Evolutionary conservation across 2,797 vertebrate species (phyloP).

Genomic region (Nannoperca australis): DNA sequence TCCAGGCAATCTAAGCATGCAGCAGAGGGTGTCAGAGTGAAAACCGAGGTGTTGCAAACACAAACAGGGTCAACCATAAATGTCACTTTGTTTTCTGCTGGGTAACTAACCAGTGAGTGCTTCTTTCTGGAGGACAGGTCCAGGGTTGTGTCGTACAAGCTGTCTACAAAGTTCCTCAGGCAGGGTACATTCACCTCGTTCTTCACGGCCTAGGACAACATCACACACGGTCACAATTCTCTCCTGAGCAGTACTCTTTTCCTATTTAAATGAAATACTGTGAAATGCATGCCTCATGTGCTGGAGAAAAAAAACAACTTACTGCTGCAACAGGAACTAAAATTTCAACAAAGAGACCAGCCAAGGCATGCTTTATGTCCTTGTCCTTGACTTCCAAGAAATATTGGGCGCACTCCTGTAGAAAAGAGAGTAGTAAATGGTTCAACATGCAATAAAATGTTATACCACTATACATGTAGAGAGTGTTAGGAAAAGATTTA

Average conservation of each 20-base stretch:
- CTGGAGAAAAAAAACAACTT: slow-evolving; percentile 75
- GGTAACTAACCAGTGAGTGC: slow-evolving; percentile 93
- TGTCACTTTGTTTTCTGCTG: slow-evolving; percentile 25
- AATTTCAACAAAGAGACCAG: slow-evolving; percentile 98
- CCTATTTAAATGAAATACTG: neutral
- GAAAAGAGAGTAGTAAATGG: slow-evolving; percentile 26
- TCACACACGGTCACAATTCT: slow-evolving; percentile 12
- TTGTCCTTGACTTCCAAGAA: slow-evolving; percentile 99
- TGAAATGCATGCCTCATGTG: neutral
- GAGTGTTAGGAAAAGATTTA: neutral
- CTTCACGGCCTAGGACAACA: slow-evolving; percentile 91
- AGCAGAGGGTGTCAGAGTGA: slow-evolving; percentile 27
- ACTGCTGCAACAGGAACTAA: slow-evolving; percentile 97
- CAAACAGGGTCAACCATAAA: slow-evolving; percentile 28
- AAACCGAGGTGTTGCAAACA: slow-evolving; percentile 27
- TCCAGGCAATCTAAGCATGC: slow-evolving; percentile 33
- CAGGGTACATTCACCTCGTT: slow-evolving; percentile 99
- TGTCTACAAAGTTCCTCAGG: slow-evolving; percentile 98
- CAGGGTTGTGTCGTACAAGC: slow-evolving; percentile 95
- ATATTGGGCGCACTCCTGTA: slow-evolving; percentile 97
- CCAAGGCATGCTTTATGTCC: slow-evolving; percentile 97
- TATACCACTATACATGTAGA: neutral
- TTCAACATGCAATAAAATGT: neutral
- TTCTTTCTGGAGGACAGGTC: slow-evolving; percentile 98
- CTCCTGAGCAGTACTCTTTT: neutral